Conservation (phyloP, 2,113 vertebrate genomes). For the Regulus satrapa region DNA sequence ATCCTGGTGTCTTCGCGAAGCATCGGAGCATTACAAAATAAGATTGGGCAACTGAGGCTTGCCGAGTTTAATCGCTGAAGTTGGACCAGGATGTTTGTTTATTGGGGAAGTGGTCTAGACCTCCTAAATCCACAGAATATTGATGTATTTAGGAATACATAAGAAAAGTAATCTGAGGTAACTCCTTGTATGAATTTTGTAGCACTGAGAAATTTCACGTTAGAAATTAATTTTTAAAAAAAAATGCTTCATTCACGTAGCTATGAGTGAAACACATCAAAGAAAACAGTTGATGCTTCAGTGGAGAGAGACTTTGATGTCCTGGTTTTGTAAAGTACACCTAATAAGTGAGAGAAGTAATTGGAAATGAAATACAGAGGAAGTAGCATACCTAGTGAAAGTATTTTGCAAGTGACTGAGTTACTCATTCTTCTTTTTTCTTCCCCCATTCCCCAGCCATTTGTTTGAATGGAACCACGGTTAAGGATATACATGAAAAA, state of each 20-base stretch:
- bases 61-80: neutral
- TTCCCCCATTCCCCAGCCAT: rapidly evolving
- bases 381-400: neutral
- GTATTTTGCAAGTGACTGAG: neutral
- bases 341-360: neutral
- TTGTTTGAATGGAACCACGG: neutral
- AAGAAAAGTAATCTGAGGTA: neutral
- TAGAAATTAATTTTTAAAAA: neutral
- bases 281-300: neutral
- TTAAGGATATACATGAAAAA: neutral
- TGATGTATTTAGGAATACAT: neutral
- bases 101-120: neutral
- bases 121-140: neutral
- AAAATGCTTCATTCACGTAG: rapidly evolving
- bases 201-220: neutral
- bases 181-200: neutral
- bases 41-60: neutral
- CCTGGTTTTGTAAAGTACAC: neutral
- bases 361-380: neutral
- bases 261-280: neutral
- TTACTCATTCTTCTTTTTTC: neutral
- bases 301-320: neutral
- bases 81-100: neutral
- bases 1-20: neutral
- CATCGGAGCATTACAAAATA: neutral